Evolutionary conservation across 2,113 vertebrate genomes (phyloP), one percentile per base, ranked within the genome.

Genomic region (Tragulus kanchil): DNA sequence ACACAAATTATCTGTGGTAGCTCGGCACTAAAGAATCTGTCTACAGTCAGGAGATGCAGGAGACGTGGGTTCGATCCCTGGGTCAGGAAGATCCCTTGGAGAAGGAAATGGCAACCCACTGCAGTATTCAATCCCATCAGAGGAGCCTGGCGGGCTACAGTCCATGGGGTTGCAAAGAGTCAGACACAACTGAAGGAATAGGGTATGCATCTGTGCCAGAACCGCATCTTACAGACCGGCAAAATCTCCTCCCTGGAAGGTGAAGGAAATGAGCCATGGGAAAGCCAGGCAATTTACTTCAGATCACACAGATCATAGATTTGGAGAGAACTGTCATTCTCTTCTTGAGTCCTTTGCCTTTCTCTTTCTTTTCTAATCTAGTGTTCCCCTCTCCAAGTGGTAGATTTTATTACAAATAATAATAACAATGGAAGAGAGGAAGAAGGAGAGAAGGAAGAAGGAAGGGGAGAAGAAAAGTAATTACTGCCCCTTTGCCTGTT

Each of bases 141-240:
- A 71, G 69, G 69, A 23, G 36, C 36, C 36, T 71, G 69, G 36
- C 0, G 9, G 36, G 67, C 19, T 71, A 71, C 36, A 71, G 36
- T 71, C 21, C 5, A 42, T 23, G 36, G 3, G 19, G 69, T 71
- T 0, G 0, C 10, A 45, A 45, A 71, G 10, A 73, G 19, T 23
- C n/a, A 19, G 65, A 23, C 36, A 23, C 0, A 5, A 45, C 69
- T 23, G n/a, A 23, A 3, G 69, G 6, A 21, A 73, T 36, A 23
- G 10, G 45, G 36, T 19, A 1, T 12, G 19, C 36, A 0, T 19
- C 11, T 6, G 10, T 73, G 10, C 69, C 21, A 73, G 19, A 45
- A 5, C 21, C 13, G 42, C 21, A 45, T 45, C 19, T 73, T 45
- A 13, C 42, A 23, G 36, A 45, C 69, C 5, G 42, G 36, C 69